These are phyloP conservation scores for Chaenodraco wilsoni DNA, from an alignment of 2,797 vertebrate species.

Conservation along the genomic window DNA sequence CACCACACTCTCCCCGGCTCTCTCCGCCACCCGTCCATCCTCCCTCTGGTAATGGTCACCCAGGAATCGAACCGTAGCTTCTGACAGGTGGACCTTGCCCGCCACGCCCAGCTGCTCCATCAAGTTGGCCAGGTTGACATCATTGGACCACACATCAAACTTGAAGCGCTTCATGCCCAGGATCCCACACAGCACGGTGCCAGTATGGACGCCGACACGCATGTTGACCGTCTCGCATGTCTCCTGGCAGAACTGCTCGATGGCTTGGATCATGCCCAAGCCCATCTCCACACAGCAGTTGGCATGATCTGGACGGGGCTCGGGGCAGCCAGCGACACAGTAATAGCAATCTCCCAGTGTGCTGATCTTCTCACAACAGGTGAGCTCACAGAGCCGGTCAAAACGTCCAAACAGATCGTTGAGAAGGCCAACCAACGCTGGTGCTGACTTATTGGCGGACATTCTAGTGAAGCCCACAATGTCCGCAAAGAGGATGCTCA, in stretches of 20 bases:
- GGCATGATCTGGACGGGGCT: slow-evolving; percentile 92
- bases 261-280: slow-evolving; percentile 97
- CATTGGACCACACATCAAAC: slow-evolving; percentile 98
- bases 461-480: slow-evolving; percentile 98
- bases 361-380: slow-evolving; percentile 97
- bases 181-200: slow-evolving; percentile 96
- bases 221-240: slow-evolving; percentile 95
- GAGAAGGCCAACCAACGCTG: slow-evolving; percentile 94
- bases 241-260: slow-evolving; percentile 97
- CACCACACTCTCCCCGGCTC: slow-evolving; percentile 90
- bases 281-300: slow-evolving; percentile 99
- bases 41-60: slow-evolving; percentile 94
- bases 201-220: slow-evolving; percentile 96
- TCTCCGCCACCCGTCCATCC: slow-evolving; percentile 90
- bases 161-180: slow-evolving; percentile 97
- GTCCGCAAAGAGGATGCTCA: slow-evolving; percentile 97
- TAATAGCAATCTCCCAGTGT: slow-evolving; percentile 98
- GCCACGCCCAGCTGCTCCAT: slow-evolving; percentile 98
- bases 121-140: slow-evolving; percentile 96
- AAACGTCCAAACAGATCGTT: slow-evolving; percentile 98
- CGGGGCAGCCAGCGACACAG: slow-evolving; percentile 95
- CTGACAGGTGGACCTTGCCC: slow-evolving; percentile 96
- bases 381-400: slow-evolving; percentile 93
- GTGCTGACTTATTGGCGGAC: slow-evolving; percentile 97
- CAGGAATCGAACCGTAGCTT: slow-evolving; percentile 92